These are phyloP conservation scores for Calliopsis andreniformis DNA, from an alignment of 1,140 invertebrate species.

Conservation along the genomic window DNA sequence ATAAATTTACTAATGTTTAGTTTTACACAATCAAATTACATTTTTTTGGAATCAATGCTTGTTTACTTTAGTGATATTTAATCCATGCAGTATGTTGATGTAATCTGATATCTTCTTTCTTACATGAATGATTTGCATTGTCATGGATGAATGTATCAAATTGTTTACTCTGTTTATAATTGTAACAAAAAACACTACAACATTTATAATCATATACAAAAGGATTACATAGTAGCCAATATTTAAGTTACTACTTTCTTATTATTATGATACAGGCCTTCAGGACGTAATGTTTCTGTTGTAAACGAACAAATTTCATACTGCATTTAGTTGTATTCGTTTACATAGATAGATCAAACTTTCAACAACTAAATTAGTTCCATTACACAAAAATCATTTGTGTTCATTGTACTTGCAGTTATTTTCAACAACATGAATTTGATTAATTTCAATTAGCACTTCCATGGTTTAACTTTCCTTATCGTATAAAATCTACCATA, in stretches of 20 bases:
- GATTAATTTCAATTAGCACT: slow-evolving; percentile 39
- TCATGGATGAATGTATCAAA: slow-evolving; percentile 6
- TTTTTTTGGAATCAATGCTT: not conserved
- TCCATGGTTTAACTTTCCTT: slow-evolving; percentile 25
- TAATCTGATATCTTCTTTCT: slow-evolving; percentile 2
- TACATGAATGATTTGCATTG: not conserved
- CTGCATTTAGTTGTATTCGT: not conserved
- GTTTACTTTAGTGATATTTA: not conserved
- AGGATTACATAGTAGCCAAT: slow-evolving; percentile 33
- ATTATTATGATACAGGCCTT: slow-evolving; percentile 47
- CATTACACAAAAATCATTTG: slow-evolving; percentile 41
- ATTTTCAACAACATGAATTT: slow-evolving; percentile 36
- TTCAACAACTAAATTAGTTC: slow-evolving; percentile 35
- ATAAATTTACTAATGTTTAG: slow-evolving; percentile 5
- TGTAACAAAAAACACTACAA: slow-evolving; percentile 33
- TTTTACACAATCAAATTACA: slow-evolving; percentile 6
- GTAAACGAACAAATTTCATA: slow-evolving; percentile 41
- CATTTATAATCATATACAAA: slow-evolving; percentile 42
- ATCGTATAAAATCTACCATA: slow-evolving; percentile 53
- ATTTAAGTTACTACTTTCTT: slow-evolving; percentile 46
- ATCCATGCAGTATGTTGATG: not conserved
- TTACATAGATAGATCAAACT: slow-evolving; percentile 28
- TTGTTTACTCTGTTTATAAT: slow-evolving; percentile 20
- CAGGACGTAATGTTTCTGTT: slow-evolving; percentile 52
- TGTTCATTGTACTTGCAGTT: slow-evolving; percentile 69